Evolutionary conservation across 2,888 invertebrate species (phyloP), one percentile per base, ranked within the genome.

Genomic region (Watsonalla binaria): DNA sequence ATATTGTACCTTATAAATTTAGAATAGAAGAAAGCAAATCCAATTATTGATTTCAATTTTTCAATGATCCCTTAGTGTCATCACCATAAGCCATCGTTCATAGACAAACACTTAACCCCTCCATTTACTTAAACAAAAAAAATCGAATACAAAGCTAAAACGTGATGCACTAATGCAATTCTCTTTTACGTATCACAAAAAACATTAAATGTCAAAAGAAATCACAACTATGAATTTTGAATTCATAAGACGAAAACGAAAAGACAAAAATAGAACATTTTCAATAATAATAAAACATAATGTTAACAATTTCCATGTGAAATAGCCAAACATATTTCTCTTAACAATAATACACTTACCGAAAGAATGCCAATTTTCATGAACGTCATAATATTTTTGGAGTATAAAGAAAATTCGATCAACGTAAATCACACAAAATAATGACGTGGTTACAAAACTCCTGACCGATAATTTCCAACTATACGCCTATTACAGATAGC

Each of bases 221-320:
- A 91, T 91, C 91, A 91, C 91, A 91, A 90, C 78, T 89, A 89
- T 90, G 91, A 91, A 91, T 91, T 91, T 90, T 80, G 66, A 91
- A 91, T 91, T 91, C 91, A 91, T 82, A 84, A 82, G 80, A 80
- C 76, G 61, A 68, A 76, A 87, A 81, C 72, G 71, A 81, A 82
- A 80, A 64, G 78, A 84, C 78, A 84, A 86, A 84, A 86, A 84
- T 84, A 85, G 80, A 86, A 84, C 80, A 66, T 73, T 68, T 76
- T 68, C 68, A 70, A 68, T 70, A 69, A 74, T 75, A 72, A 75
- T 78, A 73, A 67, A 80, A 80, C 76, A 70, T 74, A 75, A 74
- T 76, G 72, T 77, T 77, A 82, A 82, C 81, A 79, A 76, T 80
- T 78, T 71, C 68, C 68, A 70, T 72, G 72, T 66, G 72, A 74